A percentile compares a stretch with the other conserved stretches of the same genome.
phyloP scores from a whole-genome alignment of 2,888 invertebrate genomes.

The Sesia apiformis region DNA sequence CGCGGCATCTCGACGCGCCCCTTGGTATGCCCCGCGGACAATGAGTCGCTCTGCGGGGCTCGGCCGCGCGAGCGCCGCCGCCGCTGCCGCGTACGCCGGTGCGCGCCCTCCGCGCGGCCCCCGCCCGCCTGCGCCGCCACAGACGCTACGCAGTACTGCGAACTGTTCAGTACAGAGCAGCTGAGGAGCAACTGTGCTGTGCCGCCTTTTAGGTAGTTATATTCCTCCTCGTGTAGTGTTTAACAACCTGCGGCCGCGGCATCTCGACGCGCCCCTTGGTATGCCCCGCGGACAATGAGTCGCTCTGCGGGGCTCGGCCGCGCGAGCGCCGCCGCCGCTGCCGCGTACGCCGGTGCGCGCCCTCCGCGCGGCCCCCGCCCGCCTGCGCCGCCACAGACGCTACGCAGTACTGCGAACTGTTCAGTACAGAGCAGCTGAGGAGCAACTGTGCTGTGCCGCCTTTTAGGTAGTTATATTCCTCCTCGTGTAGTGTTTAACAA shows the following conservation, averaged over 20 bases:
- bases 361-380: constrained; percentile 5
- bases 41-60: constrained; percentile 68
- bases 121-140: no score
- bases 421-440: constrained; percentile 43
- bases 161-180: constrained; percentile 44
- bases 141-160: constrained; percentile 47
- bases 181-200: constrained; percentile 48
- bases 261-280: constrained; percentile 66
- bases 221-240: constrained; percentile 64
- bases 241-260: constrained; percentile 75
- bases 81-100: constrained; percentile 48
- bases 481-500: constrained; percentile 74
- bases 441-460: constrained; percentile 33
- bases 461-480: no score
- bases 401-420: constrained; percentile 55
- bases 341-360: constrained; percentile 33
- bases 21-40: constrained; percentile 66
- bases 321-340: neutral
- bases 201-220: no score
- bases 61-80: no score
- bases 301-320: constrained; percentile 60
- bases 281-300: constrained; percentile 66
- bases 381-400: constrained; percentile 3
- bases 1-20: constrained; percentile 71
- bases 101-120: constrained; percentile 10